phyloP scores from a whole-genome alignment of 2,113 vertebrate species.

The Lynx canadensis region DNA sequence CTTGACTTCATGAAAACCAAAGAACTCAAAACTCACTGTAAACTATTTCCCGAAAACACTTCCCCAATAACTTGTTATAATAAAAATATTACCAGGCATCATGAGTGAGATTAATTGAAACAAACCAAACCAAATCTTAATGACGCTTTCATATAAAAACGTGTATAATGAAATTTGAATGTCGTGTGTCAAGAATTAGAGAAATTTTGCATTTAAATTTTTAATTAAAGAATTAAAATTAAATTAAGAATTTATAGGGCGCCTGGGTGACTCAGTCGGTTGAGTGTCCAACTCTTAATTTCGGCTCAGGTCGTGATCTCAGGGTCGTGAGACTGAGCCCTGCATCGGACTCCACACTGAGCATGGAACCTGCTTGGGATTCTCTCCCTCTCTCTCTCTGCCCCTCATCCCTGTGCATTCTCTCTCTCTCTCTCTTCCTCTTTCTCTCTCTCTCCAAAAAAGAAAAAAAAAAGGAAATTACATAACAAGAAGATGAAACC shows the following conservation, averaged over 20 bases:
- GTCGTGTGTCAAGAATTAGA: background rate
- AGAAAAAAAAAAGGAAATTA: background rate
- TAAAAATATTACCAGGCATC: background rate
- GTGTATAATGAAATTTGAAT: background rate
- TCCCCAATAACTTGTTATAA: background rate
- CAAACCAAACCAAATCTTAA: background rate
- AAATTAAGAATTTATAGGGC: background rate
- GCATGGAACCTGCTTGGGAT: no score
- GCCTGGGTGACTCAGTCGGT: no score
- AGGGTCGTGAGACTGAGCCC: no score
- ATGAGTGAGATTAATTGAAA: background rate
- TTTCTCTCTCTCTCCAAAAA: no score
- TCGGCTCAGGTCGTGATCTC: no score
- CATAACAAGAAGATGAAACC: background rate
- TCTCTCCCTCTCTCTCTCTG: no score
- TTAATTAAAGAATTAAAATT: background rate
- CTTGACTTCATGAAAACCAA: background rate
- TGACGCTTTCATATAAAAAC: conserved; percentile 9
- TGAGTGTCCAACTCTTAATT: no score
- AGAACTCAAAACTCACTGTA: background rate
- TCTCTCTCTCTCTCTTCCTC: no score
- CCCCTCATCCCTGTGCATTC: no score
- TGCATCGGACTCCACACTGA: no score
- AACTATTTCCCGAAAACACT: background rate
- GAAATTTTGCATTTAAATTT: background rate